Conservation (phyloP, 2,888 invertebrate species). For the Drosophila anceps region DNA sequence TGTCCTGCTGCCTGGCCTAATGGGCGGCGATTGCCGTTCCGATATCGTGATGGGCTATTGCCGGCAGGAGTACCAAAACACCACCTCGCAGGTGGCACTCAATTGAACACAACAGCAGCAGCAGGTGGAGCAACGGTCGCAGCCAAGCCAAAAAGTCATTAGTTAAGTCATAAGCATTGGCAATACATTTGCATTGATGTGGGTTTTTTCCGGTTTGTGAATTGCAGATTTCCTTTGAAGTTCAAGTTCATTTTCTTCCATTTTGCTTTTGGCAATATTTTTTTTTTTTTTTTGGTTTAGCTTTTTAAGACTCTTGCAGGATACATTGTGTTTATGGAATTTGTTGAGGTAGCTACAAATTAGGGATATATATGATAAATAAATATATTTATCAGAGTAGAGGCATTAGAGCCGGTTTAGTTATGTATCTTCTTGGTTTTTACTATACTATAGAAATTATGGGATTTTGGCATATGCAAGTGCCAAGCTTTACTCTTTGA, state of each 20-base stretch:
- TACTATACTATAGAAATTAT: background rate
- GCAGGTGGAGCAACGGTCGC: background rate
- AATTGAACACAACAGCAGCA: slow-evolving; percentile 27
- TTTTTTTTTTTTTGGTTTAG: background rate
- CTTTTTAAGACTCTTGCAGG: slow-evolving; percentile 5
- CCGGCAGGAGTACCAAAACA: slow-evolving; percentile 79
- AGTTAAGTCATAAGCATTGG: slow-evolving; percentile 54
- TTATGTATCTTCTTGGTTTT: background rate
- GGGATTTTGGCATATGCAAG: background rate
- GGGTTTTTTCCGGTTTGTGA: slow-evolving; percentile 19
- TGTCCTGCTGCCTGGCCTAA: slow-evolving; percentile 83
- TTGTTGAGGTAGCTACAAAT: background rate
- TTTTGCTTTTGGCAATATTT: background rate
- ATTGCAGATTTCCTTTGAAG: slow-evolving; percentile 16
- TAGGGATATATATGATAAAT: background rate
- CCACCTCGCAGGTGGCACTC: slow-evolving; percentile 59
- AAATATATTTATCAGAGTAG: background rate
- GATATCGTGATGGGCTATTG: slow-evolving; percentile 85
- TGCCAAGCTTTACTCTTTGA: background rate
- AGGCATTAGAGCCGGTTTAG: background rate
- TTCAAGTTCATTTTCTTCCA: background rate
- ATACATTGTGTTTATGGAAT: background rate
- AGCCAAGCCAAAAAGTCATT: slow-evolving; percentile 60
- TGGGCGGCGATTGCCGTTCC: slow-evolving; percentile 85
- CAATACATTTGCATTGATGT: slow-evolving; percentile 51